Evolutionary conservation across 2,113 vertebrate genomes (phyloP).

Genomic region (Jaculus jaculus): DNA sequence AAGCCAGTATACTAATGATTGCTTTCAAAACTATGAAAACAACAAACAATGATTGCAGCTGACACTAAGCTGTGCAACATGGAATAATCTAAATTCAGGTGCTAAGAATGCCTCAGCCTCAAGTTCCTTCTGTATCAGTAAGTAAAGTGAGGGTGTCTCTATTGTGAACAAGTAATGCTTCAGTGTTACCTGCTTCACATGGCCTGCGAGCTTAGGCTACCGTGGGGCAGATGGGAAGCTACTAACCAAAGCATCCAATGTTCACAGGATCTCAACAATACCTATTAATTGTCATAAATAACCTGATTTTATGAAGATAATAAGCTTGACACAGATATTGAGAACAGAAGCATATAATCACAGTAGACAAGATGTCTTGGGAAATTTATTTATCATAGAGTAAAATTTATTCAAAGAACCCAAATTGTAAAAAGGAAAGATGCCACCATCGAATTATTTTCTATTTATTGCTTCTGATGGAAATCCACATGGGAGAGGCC

Average conservation of each 20-base stretch:
- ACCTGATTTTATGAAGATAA: conserved; percentile 37
- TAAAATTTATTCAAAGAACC: conserved; percentile 59
- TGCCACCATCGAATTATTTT: background rate
- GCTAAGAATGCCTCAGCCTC: background rate
- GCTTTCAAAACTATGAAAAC: conserved; percentile 13
- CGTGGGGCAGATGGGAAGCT: conserved; percentile 34
- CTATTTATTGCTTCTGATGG: background rate
- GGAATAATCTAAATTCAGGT: background rate
- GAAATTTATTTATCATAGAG: conserved; percentile 31
- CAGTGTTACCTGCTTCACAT: background rate
- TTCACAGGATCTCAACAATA: background rate
- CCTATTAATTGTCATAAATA: conserved; percentile 36
- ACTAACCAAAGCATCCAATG: background rate
- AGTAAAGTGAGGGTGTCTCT: conserved; percentile 6
- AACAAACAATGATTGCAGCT: background rate
- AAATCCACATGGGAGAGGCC: background rate
- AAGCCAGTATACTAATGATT: background rate
- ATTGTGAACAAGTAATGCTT: background rate
- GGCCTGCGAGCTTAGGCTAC: background rate
- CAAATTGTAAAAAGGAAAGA: background rate
- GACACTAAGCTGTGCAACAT: background rate
- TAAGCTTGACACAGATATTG: conserved; percentile 16
- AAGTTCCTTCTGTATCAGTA: conserved; percentile 13
- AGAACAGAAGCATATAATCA: background rate
- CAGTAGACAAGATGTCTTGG: background rate